phyloP scores from a whole-genome alignment of 2,797 vertebrate genomes.

The Amphiprion clarkii region DNA sequence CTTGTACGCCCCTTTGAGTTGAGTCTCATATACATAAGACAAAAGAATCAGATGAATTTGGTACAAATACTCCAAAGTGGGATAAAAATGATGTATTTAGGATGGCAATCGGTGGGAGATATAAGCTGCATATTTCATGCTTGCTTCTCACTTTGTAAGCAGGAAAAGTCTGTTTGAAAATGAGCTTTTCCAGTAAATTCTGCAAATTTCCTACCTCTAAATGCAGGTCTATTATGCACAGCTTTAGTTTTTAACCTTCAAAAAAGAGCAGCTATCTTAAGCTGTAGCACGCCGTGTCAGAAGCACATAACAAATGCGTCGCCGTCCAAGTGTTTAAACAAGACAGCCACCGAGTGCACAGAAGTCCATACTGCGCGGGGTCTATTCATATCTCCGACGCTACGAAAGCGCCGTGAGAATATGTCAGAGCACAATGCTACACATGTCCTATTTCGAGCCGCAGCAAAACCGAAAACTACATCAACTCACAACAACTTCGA shows the following conservation, averaged over 20 bases:
- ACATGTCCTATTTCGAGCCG: conserved; percentile 74
- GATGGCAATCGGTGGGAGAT: background rate
- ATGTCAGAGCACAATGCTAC: conserved; percentile 73
- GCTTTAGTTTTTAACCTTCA: background rate
- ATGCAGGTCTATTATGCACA: background rate
- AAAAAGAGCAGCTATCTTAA: conserved; percentile 28
- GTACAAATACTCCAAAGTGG: no score
- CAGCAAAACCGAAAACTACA: conserved; percentile 55
- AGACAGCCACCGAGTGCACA: conserved; percentile 9
- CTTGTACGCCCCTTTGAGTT: background rate
- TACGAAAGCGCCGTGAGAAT: conserved; percentile 56
- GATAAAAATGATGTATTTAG: background rate
- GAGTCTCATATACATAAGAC: background rate
- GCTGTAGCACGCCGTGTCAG: conserved; percentile 17
- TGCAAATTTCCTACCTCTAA: background rate
- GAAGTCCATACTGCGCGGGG: conserved; percentile 45
- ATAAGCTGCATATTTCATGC: background rate
- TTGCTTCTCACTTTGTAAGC: background rate
- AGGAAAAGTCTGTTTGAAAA: background rate
- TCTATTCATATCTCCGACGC: conserved; percentile 60
- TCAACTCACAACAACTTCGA: conserved; percentile 69
- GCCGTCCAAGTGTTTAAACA: conserved; percentile 36
- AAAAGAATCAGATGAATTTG: background rate
- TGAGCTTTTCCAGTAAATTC: background rate
- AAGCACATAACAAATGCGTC: conserved; percentile 8